phyloP scores from a whole-genome alignment of 2,113 vertebrate species.

The Monarcha castaneiventris region DNA sequence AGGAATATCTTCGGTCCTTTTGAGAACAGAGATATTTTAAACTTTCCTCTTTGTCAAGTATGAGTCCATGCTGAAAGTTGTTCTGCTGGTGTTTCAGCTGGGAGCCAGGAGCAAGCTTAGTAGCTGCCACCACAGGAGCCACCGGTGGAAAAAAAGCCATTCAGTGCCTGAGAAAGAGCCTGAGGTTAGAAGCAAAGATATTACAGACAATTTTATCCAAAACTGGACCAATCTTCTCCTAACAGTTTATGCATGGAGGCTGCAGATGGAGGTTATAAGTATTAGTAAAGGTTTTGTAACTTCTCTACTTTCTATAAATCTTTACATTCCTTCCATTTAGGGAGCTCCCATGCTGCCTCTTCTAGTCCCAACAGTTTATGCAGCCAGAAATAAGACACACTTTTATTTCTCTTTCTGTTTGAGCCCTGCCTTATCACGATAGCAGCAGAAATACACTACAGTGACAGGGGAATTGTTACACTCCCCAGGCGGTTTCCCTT shows the following conservation, averaged over 20 bases:
- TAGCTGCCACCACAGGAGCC: background rate
- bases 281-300: background rate
- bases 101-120: slow-evolving; percentile 18
- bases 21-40: background rate
- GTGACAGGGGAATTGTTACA: background rate
- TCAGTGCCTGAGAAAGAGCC: slow-evolving; percentile 42
- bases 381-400: background rate
- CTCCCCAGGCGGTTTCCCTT: background rate
- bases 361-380: background rate
- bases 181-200: background rate
- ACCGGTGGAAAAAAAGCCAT: slow-evolving; percentile 54
- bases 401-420: background rate
- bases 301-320: background rate
- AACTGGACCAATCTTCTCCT: background rate
- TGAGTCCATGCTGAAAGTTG: slow-evolving; percentile 28
- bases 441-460: background rate
- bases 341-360: background rate
- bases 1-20: background rate
- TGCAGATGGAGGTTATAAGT: background rate
- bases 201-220: background rate
- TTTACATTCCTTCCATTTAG: background rate
- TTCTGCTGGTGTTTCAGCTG: slow-evolving; percentile 5
- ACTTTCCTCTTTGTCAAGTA: slow-evolving; percentile 37
- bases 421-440: background rate
- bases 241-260: background rate